Evolutionary conservation across 2,888 invertebrate genomes (phyloP).

Genomic region (Drosophila putrida): DNA sequence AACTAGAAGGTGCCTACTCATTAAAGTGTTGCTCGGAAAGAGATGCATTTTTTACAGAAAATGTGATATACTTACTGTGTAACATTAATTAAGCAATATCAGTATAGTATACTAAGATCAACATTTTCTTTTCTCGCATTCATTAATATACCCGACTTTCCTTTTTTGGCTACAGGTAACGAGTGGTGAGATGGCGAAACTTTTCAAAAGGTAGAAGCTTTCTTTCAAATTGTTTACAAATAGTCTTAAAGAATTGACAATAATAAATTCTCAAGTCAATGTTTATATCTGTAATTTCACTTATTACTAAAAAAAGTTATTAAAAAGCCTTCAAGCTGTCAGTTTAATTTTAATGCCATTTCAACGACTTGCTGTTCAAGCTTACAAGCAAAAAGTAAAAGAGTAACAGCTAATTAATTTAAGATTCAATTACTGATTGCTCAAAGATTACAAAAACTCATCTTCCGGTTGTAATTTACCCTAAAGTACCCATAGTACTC

Average conservation of each 20-base stretch:
- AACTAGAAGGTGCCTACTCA: neutral
- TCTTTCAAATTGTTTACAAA: no score
- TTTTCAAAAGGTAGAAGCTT: no score
- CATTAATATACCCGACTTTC: neutral
- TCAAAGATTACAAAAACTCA: neutral
- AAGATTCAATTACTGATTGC: slow-evolving; percentile 1
- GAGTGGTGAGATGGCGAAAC: no score
- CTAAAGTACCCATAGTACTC: neutral
- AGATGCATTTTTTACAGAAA: no score
- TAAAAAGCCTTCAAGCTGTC: slow-evolving; percentile 16
- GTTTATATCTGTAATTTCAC: slow-evolving; percentile 15
- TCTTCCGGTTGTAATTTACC: neutral
- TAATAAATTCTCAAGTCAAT: neutral
- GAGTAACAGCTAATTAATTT: neutral
- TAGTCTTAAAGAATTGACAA: neutral
- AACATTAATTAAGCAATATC: no score
- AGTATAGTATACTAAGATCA: no score
- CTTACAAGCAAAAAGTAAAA: neutral
- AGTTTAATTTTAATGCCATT: neutral
- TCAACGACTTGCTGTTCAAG: neutral
- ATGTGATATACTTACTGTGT: no score
- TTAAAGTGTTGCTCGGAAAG: no score
- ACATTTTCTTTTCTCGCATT: no score
- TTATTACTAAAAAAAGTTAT: slow-evolving; percentile 19
- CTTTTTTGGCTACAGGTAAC: no score